A percentile compares a stretch with the other conserved stretches of the same genome.
Conservation (phyloP, 1,140 invertebrate species). For the Maconellicoccus hirsutus region DNA sequence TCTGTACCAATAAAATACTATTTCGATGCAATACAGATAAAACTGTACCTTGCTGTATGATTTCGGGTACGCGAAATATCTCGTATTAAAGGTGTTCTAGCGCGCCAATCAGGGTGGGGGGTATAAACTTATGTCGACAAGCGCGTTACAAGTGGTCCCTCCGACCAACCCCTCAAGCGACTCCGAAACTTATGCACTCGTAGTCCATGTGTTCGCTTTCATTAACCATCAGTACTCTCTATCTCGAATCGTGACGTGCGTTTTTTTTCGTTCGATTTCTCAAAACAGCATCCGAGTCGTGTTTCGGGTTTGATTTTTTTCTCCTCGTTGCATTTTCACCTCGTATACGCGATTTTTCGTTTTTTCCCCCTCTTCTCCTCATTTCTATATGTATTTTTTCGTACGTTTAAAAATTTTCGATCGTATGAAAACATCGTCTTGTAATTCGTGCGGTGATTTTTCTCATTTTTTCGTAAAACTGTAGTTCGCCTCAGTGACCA, state of each 20-base stretch:
- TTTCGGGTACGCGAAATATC: not conserved
- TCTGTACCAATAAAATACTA: not conserved
- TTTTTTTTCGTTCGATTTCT: constrained; percentile 6
- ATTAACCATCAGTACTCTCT: constrained; percentile 4
- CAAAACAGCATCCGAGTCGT: not conserved
- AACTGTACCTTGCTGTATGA: not conserved
- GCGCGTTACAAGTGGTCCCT: constrained; percentile 21
- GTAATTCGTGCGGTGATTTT: not conserved
- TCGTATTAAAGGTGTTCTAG: not conserved
- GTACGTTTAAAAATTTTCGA: not conserved
- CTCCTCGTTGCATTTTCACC: constrained; percentile 29
- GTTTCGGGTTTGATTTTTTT: constrained; percentile 27
- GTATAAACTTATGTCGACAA: constrained; percentile 18
- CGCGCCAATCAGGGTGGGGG: not conserved
- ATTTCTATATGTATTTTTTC: too few relatives aligned
- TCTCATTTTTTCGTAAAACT: too few relatives aligned
- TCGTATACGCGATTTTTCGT: constrained; percentile 5
- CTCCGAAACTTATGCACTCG: not conserved
- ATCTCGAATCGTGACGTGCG: constrained; percentile 5
- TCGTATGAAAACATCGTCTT: not conserved
- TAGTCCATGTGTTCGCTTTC: constrained; percentile 16
- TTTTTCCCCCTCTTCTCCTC: not conserved
- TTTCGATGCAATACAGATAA: not conserved
- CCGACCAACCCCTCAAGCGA: constrained; percentile 13
- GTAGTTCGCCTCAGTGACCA: too few relatives aligned